Evolutionary conservation across 1,140 invertebrate genomes (phyloP), one percentile per base, ranked within the genome.

Genomic region (Maconellicoccus hirsutus): DNA sequence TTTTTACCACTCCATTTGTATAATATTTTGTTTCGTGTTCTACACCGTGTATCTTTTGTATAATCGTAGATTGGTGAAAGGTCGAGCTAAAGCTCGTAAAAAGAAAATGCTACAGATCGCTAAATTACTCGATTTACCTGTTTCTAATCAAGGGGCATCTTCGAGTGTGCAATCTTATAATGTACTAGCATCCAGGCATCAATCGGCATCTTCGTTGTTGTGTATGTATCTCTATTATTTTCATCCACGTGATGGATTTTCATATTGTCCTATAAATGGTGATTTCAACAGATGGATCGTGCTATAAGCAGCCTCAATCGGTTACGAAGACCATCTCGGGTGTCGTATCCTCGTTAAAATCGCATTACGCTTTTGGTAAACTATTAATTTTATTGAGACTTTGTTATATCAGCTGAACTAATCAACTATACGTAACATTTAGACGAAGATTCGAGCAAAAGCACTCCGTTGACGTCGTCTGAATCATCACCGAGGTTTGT

Each of bases 91-190:
- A 81, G 94, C 95, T n/a, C 84, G 95, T 1, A 92, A 95, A 77
- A 91, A 93, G 77, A 97, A 97, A 79, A 93, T 98, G 89, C 89
- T 90, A 76, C 91, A 96, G 79, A 98, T 98, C 71, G 94, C 93
- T 6, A 86, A 88, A 63, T 81, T 98, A 10, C 81, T 98, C 6
- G 95, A 98, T 16, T 52, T 52, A 52, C 42, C 77, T 89, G 97
- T 72, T 76, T 88, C 73, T 52, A 52, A 52, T 52, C 42, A 14
- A 16, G 2, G 6, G 6, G 42, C 12, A 8, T 8, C 42, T 14
- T 52, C 42, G 6, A 38, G 14, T 38, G 14, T 38, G 33, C 33
- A 38, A 38, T n/a, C n/a, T n/a, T 38, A 38, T 38, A 38, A 38
- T 19, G n/a, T 52, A 16, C 42, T 52, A 16, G n/a, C 42, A 3